Conservation (phyloP, 2,797 vertebrate species). For the Fundulus diaphanus region DNA sequence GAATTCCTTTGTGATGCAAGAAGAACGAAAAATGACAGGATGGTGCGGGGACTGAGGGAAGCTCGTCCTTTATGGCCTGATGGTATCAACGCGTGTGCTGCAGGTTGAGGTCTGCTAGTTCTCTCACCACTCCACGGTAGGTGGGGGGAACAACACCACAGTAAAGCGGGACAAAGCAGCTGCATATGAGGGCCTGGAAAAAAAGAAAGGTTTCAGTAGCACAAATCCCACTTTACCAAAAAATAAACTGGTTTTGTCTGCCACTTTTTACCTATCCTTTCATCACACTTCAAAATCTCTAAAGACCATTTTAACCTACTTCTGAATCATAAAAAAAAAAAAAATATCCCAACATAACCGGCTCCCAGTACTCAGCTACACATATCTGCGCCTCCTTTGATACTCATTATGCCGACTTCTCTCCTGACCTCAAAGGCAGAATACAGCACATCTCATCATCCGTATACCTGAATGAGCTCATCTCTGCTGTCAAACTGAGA, state of each 20-base stretch:
- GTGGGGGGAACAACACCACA: conserved; percentile 89
- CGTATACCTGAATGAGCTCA: conserved; percentile 89
- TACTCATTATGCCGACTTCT: too few species aligned
- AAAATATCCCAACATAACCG: not conserved
- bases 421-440: too few species aligned
- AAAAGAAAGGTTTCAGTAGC: not conserved
- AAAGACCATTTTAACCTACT: not conserved
- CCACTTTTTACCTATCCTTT: not conserved
- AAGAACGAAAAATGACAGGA: not conserved
- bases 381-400: too few species aligned
- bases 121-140: conserved; percentile 90
- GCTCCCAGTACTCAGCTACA: too few species aligned
- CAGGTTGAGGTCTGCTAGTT: not conserved
- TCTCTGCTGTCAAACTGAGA: conserved; percentile 89
- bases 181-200: conserved; percentile 88
- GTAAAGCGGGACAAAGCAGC: conserved; percentile 88
- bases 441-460: not conserved
- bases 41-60: not conserved
- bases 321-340: not conserved
- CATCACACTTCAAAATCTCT: not conserved
- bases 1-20: not conserved
- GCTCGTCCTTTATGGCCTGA: not conserved
- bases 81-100: not conserved
- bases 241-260: not conserved
- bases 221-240: not conserved